phyloP scores from a whole-genome alignment of 2,888 invertebrate genomes.

The Panopea generosa region DNA sequence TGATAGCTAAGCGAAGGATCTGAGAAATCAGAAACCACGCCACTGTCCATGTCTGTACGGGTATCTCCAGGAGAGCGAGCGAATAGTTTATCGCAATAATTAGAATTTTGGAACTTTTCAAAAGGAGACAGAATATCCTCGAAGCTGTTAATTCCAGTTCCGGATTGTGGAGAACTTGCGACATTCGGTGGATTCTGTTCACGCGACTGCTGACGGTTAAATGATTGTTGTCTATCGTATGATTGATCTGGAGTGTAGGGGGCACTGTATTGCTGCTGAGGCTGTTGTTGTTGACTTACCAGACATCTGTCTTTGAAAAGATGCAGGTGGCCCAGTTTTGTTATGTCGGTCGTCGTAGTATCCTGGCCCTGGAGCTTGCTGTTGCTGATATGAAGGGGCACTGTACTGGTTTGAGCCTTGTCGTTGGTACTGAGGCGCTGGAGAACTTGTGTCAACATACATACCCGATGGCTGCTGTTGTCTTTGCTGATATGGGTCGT shows the following conservation, averaged over 20 bases:
- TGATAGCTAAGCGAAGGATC: conserved; percentile 25
- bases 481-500: conserved; percentile 40
- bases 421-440: conserved; percentile 40
- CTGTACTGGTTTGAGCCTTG: conserved; percentile 55
- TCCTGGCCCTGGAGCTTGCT: conserved; percentile 4
- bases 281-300: conserved; percentile 44
- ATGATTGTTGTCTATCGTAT: conserved; percentile 21
- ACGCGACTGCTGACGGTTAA: conserved; percentile 44
- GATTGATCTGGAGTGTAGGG: conserved; percentile 40
- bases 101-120: conserved; percentile 71
- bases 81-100: conserved; percentile 69
- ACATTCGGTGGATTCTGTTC: conserved; percentile 40
- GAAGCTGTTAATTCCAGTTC: conserved; percentile 66
- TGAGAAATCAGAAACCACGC: conserved; percentile 53
- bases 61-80: conserved; percentile 42
- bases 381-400: conserved; percentile 20
- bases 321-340: conserved; percentile 8
- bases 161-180: conserved; percentile 33
- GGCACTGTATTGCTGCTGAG: conserved; percentile 42
- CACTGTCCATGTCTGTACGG: conserved; percentile 63
- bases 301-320: conserved; percentile 13
- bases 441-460: conserved; percentile 45
- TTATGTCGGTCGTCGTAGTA: conserved; percentile 1
- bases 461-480: conserved; percentile 33
- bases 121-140: conserved; percentile 72